A percentile compares a stretch with the other conserved stretches of the same genome.
Conservation (phyloP, 2,113 vertebrate genomes). For the Aspidoscelis tigris region DNA sequence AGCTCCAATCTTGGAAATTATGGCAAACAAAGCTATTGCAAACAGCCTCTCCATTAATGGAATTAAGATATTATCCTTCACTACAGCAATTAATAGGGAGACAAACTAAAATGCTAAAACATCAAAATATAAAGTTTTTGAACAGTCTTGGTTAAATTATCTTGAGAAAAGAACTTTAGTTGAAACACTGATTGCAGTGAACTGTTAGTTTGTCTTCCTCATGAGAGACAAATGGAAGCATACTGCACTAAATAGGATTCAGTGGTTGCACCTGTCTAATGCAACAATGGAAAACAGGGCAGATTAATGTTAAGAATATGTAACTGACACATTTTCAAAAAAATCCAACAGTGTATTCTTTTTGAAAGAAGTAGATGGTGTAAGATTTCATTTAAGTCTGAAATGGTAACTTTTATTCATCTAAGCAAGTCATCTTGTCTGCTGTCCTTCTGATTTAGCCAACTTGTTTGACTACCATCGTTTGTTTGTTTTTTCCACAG, state of each 20-base stretch:
- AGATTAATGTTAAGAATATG: background rate
- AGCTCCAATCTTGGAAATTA: no score
- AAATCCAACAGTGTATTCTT: background rate
- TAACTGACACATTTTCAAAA: background rate
- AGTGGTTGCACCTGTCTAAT: background rate
- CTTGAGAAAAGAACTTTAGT: no score
- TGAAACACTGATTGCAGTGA: background rate
- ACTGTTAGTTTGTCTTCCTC: background rate
- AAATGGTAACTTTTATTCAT: background rate
- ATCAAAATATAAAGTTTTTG: no score
- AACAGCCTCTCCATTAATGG: no score
- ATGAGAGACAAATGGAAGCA: background rate
- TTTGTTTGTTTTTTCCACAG: slow-evolving; percentile 63
- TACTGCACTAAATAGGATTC: background rate
- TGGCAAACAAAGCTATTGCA: no score
- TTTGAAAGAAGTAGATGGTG: background rate
- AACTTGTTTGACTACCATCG: background rate
- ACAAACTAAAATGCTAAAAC: no score
- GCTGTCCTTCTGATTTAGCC: background rate
- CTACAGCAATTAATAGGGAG: no score
- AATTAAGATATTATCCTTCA: no score
- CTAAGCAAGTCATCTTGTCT: background rate
- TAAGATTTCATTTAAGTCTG: background rate
- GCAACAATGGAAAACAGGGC: background rate
- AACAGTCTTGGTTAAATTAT: no score